Percentiles rank a stretch among this genome's conserved stretches.
Conservation (phyloP, 2,888 invertebrate genomes). For the Chrysotoxum bicinctum region DNA sequence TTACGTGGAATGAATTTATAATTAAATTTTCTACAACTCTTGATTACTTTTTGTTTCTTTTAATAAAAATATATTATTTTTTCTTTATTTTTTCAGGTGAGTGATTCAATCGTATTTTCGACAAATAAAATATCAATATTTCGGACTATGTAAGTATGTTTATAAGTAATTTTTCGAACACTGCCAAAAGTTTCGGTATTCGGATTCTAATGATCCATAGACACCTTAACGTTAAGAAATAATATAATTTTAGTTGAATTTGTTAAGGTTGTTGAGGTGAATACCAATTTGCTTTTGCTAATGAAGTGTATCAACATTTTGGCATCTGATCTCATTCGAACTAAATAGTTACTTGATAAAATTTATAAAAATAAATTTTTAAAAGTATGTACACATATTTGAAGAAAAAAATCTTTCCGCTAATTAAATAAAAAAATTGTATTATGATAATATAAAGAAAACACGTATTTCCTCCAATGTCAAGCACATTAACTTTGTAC, state of each 20-base stretch:
- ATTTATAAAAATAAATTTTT: background rate
- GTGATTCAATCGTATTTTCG: background rate
- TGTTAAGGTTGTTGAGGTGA: background rate
- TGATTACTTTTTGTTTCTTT: background rate
- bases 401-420: conserved; percentile 16
- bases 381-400: too few relatives aligned
- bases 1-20: background rate
- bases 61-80: background rate
- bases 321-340: conserved; percentile 16
- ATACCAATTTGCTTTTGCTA: conserved; percentile 4
- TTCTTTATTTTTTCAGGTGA: conserved; percentile 48
- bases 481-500: too few relatives aligned
- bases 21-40: background rate
- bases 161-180: too few relatives aligned
- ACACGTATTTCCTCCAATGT: too few relatives aligned
- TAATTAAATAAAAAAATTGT: conserved; percentile 18
- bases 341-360: conserved; percentile 1
- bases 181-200: conserved; percentile 19
- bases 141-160: background rate
- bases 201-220: background rate
- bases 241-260: background rate
- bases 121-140: background rate
- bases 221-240: background rate
- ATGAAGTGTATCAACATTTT: conserved; percentile 42
- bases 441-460: too few relatives aligned